Evolutionary conservation across 2,113 vertebrate species (phyloP), one percentile per base, ranked within the genome.

Genomic region (Beaufortia kweichowensis): DNA sequence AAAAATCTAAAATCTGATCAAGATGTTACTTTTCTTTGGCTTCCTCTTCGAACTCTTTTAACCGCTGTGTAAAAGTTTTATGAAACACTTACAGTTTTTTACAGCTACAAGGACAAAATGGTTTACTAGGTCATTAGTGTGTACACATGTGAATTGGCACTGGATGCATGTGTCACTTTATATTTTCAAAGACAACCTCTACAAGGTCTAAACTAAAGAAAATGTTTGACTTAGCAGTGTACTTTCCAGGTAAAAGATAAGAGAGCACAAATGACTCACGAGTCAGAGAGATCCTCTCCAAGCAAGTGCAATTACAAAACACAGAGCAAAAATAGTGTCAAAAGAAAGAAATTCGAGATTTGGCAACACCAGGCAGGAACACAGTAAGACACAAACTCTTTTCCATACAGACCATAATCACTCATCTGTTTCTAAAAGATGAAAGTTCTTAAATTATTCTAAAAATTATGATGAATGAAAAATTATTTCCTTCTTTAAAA

Each of bases 61-160:
- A 53, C 57, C 64, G 60, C 67, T 71, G 60, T 71, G 33, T 64
- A 70, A 71, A 26, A 8, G 24, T 43, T 64, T 59, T 4, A 50
- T 48, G 23, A 76, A 19, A 33, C 19, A 63, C 28, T n/a, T n/a
- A 53, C n/a, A 39, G 9, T 60, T 21, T 19, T 17, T 55, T 55
- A 57, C 50, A 29, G 55, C 70, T 21, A 74, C n/a, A 70, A 41
- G 12, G 2, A 24, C 26, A 48, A 59, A 59, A 59, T 41, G 53
- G 15, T 57, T 59, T 71, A 71, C 53, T 57, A 71, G 50, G 68
- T 41, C 53, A 71, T 57, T 71, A 17, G 6, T 9, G 73, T 73
- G 61, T 57, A 69, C 12, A 35, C 24, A 14, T 53, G 9, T 41
- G 57, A 14, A 77, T 24, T 69, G 33, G 65, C 60, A 77, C 26